Base-by-base conservation (phyloP, 37 sponge, comb jelly and placozoan species). In the Chondrilla cf. caribensis region DNA sequence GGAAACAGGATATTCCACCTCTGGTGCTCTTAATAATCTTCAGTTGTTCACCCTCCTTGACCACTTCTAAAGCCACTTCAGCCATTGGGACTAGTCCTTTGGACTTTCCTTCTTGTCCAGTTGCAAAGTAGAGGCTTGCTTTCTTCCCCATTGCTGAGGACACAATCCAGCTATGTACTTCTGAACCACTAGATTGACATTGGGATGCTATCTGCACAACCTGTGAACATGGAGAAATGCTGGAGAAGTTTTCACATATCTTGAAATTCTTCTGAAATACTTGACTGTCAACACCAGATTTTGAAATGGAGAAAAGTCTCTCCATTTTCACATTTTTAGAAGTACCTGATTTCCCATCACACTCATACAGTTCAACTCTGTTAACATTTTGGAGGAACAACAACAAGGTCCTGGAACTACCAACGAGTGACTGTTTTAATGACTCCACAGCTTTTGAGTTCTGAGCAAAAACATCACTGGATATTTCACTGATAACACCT, bases 301-400 rank as follows among this genome's bases (percentile, higher is more conserved):
- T 42, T 37, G 21, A 36, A 37, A 73, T 39, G 11, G 29, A n/a
- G 24, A 39, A 39, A 19, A 43, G 2, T 43, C 24, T 39, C n/a
- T 40, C 41, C 44, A 73, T 42, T 37, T 40, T 62, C 7, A 62
- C 6, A 19, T 5, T 15, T n/a, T 28, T 15, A 28, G 29, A 29
- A 7, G 29, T 28, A 62, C 29, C 51, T 14, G 9, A 47, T 38
- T 70, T 70, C 22, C 36, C 72, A 70, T 38, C 72, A 78, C 79
- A 40, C 26, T 79, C 78, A 80, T 38, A 88, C 67, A 92, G 44
- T 67, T 82, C 79, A 11, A 92, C 70, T 78, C 32, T n/a, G 36
- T 83, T 78, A 3, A 92, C 84, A 71, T 86, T 60, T 44, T 88
- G 85, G n/a, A 88, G 84, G 57, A 92, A 92, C 18, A 92, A 71